These are phyloP conservation scores for Micoletzkya japonica DNA, from an alignment of 2,888 invertebrate species.

Conservation along the genomic window DNA sequence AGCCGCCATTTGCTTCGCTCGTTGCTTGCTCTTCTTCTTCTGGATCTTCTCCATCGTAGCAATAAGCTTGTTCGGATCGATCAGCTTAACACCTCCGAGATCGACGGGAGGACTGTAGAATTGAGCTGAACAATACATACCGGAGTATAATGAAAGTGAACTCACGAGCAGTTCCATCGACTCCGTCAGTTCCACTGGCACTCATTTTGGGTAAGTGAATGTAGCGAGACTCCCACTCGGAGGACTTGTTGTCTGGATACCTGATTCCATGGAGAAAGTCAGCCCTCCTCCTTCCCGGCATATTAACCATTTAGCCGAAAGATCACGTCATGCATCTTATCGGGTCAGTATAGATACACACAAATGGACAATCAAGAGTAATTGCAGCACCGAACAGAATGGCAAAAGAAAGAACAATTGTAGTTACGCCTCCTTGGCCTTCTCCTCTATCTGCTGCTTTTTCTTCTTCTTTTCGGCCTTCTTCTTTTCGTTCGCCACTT, in stretches of 20 bases:
- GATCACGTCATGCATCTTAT: no score
- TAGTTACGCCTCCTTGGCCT: neutral
- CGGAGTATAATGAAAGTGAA: neutral
- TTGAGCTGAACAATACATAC: neutral
- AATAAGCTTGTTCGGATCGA: conserved; percentile 22
- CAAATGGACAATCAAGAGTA: no score
- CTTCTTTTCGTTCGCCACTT: conserved; percentile 29
- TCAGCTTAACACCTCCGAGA: conserved; percentile 2
- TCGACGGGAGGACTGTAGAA: conserved; percentile 19
- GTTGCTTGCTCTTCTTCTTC: conserved; percentile 18
- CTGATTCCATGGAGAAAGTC: no score
- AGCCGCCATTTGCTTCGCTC: conserved; percentile 8
- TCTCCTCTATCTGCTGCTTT: conserved; percentile 26
- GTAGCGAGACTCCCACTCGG: no score
- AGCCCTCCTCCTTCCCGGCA: no score
- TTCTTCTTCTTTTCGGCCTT: conserved; percentile 37
- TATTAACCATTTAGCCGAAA: no score
- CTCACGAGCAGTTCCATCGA: neutral
- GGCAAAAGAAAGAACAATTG: no score
- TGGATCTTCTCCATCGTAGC: conserved; percentile 10
- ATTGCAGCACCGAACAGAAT: no score
- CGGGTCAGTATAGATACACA: no score
- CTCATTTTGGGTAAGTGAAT: neutral
- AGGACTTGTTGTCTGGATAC: no score
- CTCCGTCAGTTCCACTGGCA: neutral